Conservation (phyloP, 1,140 invertebrate species). For the Brachionus rotundiformis region DNA sequence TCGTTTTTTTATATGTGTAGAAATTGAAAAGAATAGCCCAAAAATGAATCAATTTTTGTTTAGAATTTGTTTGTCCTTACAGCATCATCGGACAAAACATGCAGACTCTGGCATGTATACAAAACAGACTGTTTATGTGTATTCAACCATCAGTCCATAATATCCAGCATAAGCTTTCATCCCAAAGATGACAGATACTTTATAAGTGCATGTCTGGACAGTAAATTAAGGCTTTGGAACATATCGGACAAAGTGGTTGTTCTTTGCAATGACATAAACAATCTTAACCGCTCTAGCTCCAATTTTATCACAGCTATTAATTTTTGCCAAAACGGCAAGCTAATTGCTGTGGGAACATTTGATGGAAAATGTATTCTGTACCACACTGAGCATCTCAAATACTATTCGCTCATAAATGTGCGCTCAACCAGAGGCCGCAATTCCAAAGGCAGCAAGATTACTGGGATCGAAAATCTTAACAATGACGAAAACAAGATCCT, state of each 20-base stretch:
- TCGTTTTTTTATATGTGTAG: no score
- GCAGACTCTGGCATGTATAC: constrained; percentile 94
- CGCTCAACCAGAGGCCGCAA: constrained; percentile 90
- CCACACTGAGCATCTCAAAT: constrained; percentile 91
- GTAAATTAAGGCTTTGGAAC: constrained; percentile 95
- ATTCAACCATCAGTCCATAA: constrained; percentile 98
- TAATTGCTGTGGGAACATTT: constrained; percentile 91
- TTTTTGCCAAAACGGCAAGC: constrained; percentile 94
- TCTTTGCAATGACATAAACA: constrained; percentile 36
- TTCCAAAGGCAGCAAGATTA: constrained; percentile 88
- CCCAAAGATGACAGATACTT: constrained; percentile 92
- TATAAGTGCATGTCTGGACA: constrained; percentile 88
- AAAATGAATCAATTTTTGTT: no score
- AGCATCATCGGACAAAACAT: constrained; percentile 97
- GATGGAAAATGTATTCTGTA: constrained; percentile 98
- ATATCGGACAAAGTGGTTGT: constrained; percentile 93
- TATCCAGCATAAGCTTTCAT: constrained; percentile 96
- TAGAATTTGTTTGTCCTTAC: constrained; percentile 93
- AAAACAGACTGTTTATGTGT: constrained; percentile 93
- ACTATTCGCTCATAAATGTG: constrained; percentile 95
- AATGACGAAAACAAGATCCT: constrained; percentile 67
- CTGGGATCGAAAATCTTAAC: constrained; percentile 88
- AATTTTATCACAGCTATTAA: constrained; percentile 96
- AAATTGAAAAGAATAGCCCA: no score
- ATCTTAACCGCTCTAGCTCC: constrained; percentile 68